Percentiles rank a stretch among this genome's conserved stretches.
Evolutionary conservation across 2,888 invertebrate genomes (phyloP).

Genomic region (Apeira syringaria): DNA sequence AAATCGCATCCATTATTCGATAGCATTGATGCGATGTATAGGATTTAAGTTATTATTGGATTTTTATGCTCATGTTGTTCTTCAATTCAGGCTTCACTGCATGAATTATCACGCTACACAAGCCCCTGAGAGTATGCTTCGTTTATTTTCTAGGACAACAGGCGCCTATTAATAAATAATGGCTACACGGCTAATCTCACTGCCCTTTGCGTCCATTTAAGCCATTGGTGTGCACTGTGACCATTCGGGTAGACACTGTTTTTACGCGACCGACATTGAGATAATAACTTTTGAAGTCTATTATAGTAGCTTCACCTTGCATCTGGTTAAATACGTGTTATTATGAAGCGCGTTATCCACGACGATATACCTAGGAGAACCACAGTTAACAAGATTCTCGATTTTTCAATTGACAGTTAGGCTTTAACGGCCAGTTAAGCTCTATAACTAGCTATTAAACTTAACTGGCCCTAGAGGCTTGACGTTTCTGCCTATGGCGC

Average conservation of each 20-base stretch:
- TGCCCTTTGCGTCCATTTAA: constrained; percentile 52
- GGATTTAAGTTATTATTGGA: constrained; percentile 17
- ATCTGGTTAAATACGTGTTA: constrained; percentile 4
- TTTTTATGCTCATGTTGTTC: constrained; percentile 17
- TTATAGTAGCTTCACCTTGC: constrained; percentile 10
- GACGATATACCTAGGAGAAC: too few relatives aligned
- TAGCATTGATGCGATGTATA: not conserved
- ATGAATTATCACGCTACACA: constrained; percentile 67
- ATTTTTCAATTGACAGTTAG: too few relatives aligned
- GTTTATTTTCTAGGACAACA: constrained; percentile 75
- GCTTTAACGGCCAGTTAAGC: too few relatives aligned
- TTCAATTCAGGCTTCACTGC: constrained; percentile 56
- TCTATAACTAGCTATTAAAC: too few relatives aligned
- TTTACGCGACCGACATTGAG: constrained; percentile 36
- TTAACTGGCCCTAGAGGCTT: too few relatives aligned
- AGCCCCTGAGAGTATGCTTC: constrained; percentile 65
- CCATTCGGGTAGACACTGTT: constrained; percentile 51
- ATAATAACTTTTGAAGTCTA: constrained; percentile 19
- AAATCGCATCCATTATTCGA: not conserved
- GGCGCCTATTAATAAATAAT: constrained; percentile 74
- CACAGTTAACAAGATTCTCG: too few relatives aligned
- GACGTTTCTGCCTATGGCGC: too few relatives aligned
- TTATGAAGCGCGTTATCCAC: too few relatives aligned
- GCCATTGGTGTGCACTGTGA: constrained; percentile 47
- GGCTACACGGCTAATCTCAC: constrained; percentile 68